A percentile compares a stretch with the other conserved stretches of the same genome.
Conservation (phyloP, 2,888 invertebrate species). For the Trichogramma evanescens region DNA sequence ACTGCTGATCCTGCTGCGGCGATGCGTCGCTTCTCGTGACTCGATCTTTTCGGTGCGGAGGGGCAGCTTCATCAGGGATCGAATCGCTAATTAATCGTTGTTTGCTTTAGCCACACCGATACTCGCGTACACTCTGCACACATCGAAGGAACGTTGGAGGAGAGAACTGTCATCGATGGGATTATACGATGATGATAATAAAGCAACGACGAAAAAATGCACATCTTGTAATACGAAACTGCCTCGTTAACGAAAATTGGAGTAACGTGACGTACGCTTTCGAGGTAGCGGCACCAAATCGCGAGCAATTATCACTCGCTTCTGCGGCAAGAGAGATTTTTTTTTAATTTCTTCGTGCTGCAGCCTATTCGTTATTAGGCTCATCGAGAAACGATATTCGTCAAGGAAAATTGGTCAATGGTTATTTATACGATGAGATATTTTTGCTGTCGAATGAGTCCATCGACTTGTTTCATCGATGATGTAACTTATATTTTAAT, state of each 20-base stretch:
- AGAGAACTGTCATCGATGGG: too few species aligned
- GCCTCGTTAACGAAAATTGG: slow-evolving; percentile 23
- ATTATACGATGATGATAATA: too few species aligned
- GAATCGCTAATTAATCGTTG: slow-evolving; percentile 36
- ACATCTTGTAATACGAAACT: neutral
- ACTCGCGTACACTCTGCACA: slow-evolving; percentile 11
- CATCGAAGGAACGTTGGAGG: too few species aligned
- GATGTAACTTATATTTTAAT: too few species aligned
- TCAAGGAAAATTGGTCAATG: too few species aligned
- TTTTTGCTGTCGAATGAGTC: too few species aligned
- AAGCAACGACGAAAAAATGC: neutral
- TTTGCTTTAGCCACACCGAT: slow-evolving; percentile 27
- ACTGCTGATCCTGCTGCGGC: too few species aligned
- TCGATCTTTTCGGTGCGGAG: neutral
- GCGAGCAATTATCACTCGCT: too few species aligned
- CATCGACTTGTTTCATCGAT: too few species aligned
- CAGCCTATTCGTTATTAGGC: neutral
- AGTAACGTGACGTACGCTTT: slow-evolving; percentile 19
- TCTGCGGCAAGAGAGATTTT: neutral
- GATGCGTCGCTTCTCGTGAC: slow-evolving; percentile 8
- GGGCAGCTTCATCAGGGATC: slow-evolving; percentile 15
- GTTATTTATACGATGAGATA: too few species aligned
- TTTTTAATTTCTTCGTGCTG: neutral
- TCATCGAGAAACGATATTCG: too few species aligned
- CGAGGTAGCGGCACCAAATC: neutral